Base-by-base conservation (phyloP, 2,888 invertebrate genomes). In the Lampropteryx suffumata region DNA sequence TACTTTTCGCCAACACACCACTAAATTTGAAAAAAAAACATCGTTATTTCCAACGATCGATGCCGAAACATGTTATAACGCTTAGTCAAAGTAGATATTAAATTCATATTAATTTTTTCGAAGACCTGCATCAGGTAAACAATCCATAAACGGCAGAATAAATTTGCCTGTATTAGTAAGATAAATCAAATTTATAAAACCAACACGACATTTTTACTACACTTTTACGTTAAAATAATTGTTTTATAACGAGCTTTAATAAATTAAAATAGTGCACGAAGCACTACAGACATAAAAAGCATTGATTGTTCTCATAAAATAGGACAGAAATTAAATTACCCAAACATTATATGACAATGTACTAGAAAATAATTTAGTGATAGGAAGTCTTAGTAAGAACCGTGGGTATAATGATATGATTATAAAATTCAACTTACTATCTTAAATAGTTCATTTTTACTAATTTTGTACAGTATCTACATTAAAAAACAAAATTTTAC, bases 381-480 rank as follows among this genome's bases (percentile, higher is more conserved):
- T 57, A 56, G 32, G 41, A n/a, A 33, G 60, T 64, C 69, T 66
- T 69, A 69, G 52, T 67, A 71, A 61, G 68, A 76, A 76, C 76
- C 78, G 74, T 71, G 72, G 69, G 69, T 73, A 73, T 66, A 53
- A 77, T 90, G 89, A 90, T 90, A 90, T 90, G 89, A 85, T 89
- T 86, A 87, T 78, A 88, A 89, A 90, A 86, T 84, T 82, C 82
- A 84, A 84, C 80, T 83, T 80, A 80, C 76, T 83, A 81, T 66
- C 64, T 77, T 82, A 79, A 71, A 73, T 82, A 80, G 73, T 77
- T 80, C 41, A 57, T 80, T 83, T 42, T 83, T 80, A 66, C 81
- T 85, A 83, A 76, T 78, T 84, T 80, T 90, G 67, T 81, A 89
- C 89, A 90, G 70, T 89, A 89, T 89, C 89, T 89, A 89, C 89